Conservation (phyloP, 2,888 invertebrate species). For the Caenorhabditis angaria region DNA sequence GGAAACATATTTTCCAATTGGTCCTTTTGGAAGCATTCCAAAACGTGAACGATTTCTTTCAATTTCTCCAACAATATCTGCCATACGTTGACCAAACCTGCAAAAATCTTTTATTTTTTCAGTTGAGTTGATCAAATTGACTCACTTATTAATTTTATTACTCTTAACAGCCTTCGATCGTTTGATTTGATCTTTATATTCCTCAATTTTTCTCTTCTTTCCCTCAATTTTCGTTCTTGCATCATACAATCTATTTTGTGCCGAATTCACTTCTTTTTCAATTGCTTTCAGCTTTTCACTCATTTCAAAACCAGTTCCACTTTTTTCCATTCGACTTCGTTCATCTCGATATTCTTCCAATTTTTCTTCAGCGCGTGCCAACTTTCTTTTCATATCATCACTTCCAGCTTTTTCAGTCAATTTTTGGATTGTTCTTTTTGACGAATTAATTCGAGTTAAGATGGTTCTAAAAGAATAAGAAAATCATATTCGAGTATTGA, state of each 20-base stretch:
- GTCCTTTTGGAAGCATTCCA: slow-evolving; percentile 57
- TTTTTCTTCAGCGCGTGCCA: background rate
- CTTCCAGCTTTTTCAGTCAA: background rate
- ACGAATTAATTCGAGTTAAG: background rate
- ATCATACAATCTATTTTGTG: background rate
- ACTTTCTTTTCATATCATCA: background rate
- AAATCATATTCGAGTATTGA: background rate
- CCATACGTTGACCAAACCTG: slow-evolving; percentile 54
- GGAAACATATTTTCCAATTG: slow-evolving; percentile 58
- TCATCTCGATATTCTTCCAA: background rate
- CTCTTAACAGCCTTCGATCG: slow-evolving; percentile 19
- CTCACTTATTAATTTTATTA: slow-evolving; percentile 27
- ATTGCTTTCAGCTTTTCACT: slow-evolving; percentile 10
- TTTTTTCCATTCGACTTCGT: background rate
- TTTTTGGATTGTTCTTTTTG: background rate
- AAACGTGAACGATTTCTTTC: slow-evolving; percentile 36
- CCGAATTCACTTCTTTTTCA: slow-evolving; percentile 5
- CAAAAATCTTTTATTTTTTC: too few species aligned
- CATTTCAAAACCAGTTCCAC: background rate
- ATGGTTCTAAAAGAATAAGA: background rate
- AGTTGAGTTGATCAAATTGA: background rate
- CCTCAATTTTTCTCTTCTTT: background rate
- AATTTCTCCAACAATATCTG: slow-evolving; percentile 44
- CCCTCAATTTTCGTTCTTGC: background rate
- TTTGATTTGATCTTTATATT: background rate